Base-by-base conservation (phyloP, 1,140 invertebrate species). In the Apis florea region DNA sequence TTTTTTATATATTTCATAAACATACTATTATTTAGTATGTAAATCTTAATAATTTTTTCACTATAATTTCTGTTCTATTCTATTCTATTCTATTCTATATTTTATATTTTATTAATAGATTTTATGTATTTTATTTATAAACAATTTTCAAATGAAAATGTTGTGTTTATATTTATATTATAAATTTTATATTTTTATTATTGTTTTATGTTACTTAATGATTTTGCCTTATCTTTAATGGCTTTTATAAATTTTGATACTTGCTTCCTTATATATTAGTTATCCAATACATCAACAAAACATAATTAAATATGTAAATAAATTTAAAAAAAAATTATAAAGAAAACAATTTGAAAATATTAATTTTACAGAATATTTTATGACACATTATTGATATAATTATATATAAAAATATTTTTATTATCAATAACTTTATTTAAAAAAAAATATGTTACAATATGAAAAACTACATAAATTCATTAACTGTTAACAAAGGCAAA, bases 241-340 rank as follows among this genome's bases (percentile, higher is more conserved):
- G 79, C 66, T 88, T 88, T 12, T 69, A 59, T 71, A 10, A 64
- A 67, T 79, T 26, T 70, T 76, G 21, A 77, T 61, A 68, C 67
- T 85, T 83, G 83, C 83, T 82, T 83, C 64, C 67, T 63, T 79
- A 83, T 31, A 71, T 73, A 77, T 88, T 79, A 88, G 91, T 93
- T 93, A 93, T 93, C 92, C 93, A 93, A 93, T 93, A 93, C 92
- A 89, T 89, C 12, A 47, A 31, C 58, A 21, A 53, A 51, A 54
- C 40, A n/a, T 66, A 53, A n/a, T 59, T 21, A 74, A 31, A 17
- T 53, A 26, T 53, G 17, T 56, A 53, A 51, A 24, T 58, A 2
- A 78, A 8, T 63, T 54, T 19, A 9, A 26, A 63, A 47, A 73
- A 19, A 21, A 47, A 49, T 47, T 40, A 53, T 40, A 63, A 17